These are phyloP conservation scores for Cephalotes varians DNA, from an alignment of 2,888 invertebrate species.

Conservation along the genomic window DNA sequence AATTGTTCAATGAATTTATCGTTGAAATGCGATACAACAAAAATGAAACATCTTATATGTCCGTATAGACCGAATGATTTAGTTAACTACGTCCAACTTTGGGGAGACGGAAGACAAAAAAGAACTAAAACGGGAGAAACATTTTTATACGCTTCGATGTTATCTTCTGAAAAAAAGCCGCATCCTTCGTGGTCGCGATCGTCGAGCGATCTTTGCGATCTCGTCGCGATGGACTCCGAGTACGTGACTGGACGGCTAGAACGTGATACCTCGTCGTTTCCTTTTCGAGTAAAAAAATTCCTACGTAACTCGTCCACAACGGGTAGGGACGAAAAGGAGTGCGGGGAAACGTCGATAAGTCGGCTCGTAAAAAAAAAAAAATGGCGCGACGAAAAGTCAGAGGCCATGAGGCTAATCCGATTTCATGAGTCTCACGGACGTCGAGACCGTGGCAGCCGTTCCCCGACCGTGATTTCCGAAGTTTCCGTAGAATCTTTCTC, in stretches of 20 bases:
- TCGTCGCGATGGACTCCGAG: not conserved
- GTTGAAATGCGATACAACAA: no score
- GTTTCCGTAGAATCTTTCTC: conserved; percentile 48
- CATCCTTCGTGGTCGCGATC: not conserved
- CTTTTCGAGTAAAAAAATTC: conserved; percentile 55
- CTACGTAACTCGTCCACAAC: not conserved
- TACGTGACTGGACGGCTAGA: conserved; percentile 3
- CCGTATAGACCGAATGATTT: not conserved
- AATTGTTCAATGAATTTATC: no score
- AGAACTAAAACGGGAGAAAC: not conserved
- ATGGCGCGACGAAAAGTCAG: conserved; percentile 59
- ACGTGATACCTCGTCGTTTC: conserved; percentile 31
- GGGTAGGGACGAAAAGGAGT: conserved; percentile 6
- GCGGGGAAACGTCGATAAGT: conserved; percentile 19
- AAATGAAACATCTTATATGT: not conserved
- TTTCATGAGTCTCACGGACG: conserved; percentile 49
- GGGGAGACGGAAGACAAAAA: not conserved
- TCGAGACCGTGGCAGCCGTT: not conserved
- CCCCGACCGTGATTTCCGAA: conserved; percentile 48
- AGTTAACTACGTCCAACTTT: not conserved
- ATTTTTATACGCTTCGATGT: not conserved
- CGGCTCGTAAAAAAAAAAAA: conserved; percentile 45
- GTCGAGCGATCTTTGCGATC: conserved; percentile 16
- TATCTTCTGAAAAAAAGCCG: not conserved
- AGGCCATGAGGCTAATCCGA: conserved; percentile 43